phyloP scores from a whole-genome alignment of 2,113 vertebrate species.

The Elanus axillaris region DNA sequence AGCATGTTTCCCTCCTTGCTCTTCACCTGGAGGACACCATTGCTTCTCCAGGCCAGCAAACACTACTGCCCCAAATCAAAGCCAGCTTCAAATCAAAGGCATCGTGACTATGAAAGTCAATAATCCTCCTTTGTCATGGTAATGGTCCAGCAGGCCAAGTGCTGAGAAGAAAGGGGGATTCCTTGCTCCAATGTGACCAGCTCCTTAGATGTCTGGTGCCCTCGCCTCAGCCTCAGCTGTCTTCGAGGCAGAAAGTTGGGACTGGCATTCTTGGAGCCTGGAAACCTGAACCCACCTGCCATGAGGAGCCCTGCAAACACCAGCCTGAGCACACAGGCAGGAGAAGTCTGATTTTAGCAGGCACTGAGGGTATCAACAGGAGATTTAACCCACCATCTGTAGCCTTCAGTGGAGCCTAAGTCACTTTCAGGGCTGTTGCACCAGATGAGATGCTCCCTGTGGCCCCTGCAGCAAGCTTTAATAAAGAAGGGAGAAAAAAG shows the following conservation, averaged over 20 bases:
- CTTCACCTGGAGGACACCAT: constrained; percentile 15
- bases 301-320: neutral
- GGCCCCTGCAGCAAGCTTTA: neutral
- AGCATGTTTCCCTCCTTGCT: constrained; percentile 8
- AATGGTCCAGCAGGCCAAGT: constrained; percentile 39
- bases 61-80: constrained; percentile 65
- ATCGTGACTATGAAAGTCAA: constrained; percentile 79
- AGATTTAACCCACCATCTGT: neutral
- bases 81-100: constrained; percentile 74
- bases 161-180: neutral
- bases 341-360: neutral
- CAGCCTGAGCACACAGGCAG: neutral
- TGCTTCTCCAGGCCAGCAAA: neutral
- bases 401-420: neutral
- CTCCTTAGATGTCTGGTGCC: neutral
- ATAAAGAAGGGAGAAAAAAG: neutral
- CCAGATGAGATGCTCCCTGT: neutral
- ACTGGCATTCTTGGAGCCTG: neutral
- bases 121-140: constrained; percentile 77
- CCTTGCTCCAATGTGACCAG: neutral
- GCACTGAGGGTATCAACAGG: neutral
- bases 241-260: neutral
- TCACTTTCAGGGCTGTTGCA: neutral
- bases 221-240: too few relatives aligned
- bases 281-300: neutral